Evolutionary conservation across 2,113 vertebrate species (phyloP).

Genomic region (Entomyzon cyanotis): DNA sequence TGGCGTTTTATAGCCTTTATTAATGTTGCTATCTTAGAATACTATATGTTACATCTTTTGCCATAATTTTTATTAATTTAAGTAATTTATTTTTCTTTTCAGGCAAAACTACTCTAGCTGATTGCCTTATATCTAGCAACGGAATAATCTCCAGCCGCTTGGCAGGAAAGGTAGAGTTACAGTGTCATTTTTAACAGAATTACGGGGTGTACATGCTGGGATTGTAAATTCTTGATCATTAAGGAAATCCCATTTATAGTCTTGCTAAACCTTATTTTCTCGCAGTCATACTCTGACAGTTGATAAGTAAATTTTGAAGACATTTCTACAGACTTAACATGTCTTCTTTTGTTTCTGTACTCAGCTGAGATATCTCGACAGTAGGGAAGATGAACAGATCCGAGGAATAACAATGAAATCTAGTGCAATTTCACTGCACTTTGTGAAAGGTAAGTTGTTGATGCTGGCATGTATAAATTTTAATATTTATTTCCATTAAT

Average conservation of each 20-base stretch:
- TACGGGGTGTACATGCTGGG: not conserved
- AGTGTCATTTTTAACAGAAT: not conserved
- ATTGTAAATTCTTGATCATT: not conserved
- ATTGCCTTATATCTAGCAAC: slow-evolving; percentile 94
- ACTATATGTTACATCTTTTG: accelerated
- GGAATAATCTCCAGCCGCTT: slow-evolving; percentile 94
- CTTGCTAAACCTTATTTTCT: not conserved
- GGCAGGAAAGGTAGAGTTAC: slow-evolving; percentile 87
- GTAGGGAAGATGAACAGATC: slow-evolving; percentile 93
- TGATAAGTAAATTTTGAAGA: not conserved
- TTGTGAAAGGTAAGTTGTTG: slow-evolving; percentile 70
- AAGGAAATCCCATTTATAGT: not conserved
- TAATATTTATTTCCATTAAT: not conserved
- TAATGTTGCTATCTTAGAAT: not conserved
- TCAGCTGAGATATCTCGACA: slow-evolving; percentile 94
- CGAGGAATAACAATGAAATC: slow-evolving; percentile 99
- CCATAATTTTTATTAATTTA: not conserved
- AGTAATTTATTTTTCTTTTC: slow-evolving; percentile 34
- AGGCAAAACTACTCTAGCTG: slow-evolving; percentile 96
- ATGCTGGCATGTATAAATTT: not conserved
- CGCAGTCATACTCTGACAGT: accelerated
- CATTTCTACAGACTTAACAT: not conserved
- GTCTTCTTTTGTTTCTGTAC: not conserved
- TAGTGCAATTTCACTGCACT: slow-evolving; percentile 94
- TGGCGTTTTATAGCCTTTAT: not conserved